phyloP scores from a whole-genome alignment of 2,888 invertebrate species.

The Ypsolopha scabrella region DNA sequence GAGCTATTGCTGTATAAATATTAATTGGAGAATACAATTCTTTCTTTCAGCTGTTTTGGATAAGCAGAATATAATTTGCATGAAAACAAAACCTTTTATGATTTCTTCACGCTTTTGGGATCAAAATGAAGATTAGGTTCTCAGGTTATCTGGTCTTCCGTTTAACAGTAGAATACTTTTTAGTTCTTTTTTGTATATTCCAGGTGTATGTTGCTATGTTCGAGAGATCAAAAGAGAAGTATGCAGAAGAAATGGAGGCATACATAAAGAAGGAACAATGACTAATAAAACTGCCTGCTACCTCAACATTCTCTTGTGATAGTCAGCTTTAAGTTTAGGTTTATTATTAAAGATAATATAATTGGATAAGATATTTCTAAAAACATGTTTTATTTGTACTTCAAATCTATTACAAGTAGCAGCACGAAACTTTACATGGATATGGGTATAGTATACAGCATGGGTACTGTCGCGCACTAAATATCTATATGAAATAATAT shows the following conservation, averaged over 20 bases:
- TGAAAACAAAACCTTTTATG: background rate
- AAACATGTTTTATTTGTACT: background rate
- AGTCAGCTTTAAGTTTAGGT: constrained; percentile 53
- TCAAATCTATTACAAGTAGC: too few relatives aligned
- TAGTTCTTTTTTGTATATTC: background rate
- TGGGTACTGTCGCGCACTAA: too few relatives aligned
- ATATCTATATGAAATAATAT: too few relatives aligned
- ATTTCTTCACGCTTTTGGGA: background rate
- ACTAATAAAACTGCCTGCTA: constrained; percentile 21
- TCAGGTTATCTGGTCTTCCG: too few relatives aligned
- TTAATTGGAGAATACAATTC: too few relatives aligned
- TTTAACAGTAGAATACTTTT: background rate
- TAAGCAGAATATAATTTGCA: too few relatives aligned
- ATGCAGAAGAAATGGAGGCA: constrained; percentile 79
- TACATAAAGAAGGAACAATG: constrained; percentile 68
- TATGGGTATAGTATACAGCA: too few relatives aligned
- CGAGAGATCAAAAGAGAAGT: constrained; percentile 82
- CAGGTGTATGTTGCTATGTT: constrained; percentile 79
- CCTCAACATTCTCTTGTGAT: constrained; percentile 44
- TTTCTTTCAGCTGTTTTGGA: too few relatives aligned
- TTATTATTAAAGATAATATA: constrained; percentile 16
- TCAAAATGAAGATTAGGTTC: background rate
- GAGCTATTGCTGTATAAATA: too few relatives aligned
- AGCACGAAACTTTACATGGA: too few relatives aligned
- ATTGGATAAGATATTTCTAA: constrained; percentile 7